These are phyloP conservation scores for Drosophila busckii DNA, from an alignment of 1,140 invertebrate genomes.

Conservation along the genomic window DNA sequence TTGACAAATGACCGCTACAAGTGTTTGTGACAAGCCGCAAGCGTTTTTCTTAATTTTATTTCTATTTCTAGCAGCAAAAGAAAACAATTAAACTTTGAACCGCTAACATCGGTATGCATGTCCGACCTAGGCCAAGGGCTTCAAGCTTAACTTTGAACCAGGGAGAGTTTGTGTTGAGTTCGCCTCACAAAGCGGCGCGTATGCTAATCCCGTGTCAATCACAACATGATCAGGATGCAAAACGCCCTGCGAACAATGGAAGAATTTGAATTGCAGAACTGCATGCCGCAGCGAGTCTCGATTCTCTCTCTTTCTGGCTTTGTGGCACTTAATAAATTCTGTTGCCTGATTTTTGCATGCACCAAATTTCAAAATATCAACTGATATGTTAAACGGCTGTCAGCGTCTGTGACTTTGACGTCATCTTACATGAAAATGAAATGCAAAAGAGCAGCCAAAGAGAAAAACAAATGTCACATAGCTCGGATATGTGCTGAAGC, in stretches of 20 bases:
- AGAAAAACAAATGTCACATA: constrained; percentile 25
- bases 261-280: constrained; percentile 74
- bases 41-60: constrained; percentile 56
- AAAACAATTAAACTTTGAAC: constrained; percentile 70
- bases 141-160: constrained; percentile 65
- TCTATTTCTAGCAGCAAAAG: constrained; percentile 40
- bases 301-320: background rate
- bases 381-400: constrained; percentile 75
- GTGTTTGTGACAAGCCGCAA: constrained; percentile 75
- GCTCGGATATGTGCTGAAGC: constrained; percentile 28
- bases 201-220: constrained; percentile 74
- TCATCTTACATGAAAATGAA: constrained; percentile 68
- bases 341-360: constrained; percentile 72
- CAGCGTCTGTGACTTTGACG: constrained; percentile 60
- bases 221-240: constrained; percentile 64
- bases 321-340: constrained; percentile 76
- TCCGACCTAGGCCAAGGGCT: constrained; percentile 62
- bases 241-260: constrained; percentile 58
- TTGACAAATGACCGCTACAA: constrained; percentile 72
- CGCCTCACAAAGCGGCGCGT: constrained; percentile 2
- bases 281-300: background rate
- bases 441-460: constrained; percentile 56
- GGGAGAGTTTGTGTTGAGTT: constrained; percentile 31
- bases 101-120: background rate
- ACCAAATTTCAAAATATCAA: constrained; percentile 69